Evolutionary conservation across 2,113 vertebrate genomes (phyloP).

Genomic region (Ochotona curzoniae): DNA sequence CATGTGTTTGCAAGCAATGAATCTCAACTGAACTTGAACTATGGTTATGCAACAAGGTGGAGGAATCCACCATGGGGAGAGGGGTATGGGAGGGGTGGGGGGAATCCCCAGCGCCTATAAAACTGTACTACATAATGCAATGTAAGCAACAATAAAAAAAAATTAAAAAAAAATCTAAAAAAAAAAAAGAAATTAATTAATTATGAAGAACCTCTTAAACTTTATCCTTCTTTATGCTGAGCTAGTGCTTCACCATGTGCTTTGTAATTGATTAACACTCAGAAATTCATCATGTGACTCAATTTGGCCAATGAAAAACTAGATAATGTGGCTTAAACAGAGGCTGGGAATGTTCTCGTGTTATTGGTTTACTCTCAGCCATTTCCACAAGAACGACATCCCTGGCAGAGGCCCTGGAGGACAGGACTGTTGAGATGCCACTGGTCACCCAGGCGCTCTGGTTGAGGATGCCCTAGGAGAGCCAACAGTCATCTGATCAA

Average conservation of each 20-base stretch:
- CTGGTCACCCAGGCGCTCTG: neutral
- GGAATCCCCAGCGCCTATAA: too few relatives aligned
- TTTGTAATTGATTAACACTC: neutral
- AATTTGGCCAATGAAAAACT: neutral
- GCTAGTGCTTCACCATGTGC: neutral
- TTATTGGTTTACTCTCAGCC: neutral
- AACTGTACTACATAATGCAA: too few relatives aligned
- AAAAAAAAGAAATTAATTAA: rapidly evolving
- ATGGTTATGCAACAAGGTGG: too few relatives aligned
- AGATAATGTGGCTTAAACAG: neutral
- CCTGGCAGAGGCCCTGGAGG: neutral
- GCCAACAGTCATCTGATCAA: neutral
- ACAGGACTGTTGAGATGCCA: too few relatives aligned
- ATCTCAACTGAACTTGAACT: too few relatives aligned
- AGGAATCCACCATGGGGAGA: too few relatives aligned
- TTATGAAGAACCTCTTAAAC: neutral
- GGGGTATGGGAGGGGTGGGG: too few relatives aligned
- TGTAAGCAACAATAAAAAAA: too few relatives aligned
- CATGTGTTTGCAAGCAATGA: too few relatives aligned
- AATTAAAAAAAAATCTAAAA: too few relatives aligned
- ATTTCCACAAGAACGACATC: rapidly evolving
- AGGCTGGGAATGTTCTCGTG: neutral
- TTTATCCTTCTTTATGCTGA: neutral
- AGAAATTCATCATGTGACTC: neutral
- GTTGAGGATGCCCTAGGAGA: neutral